These are phyloP conservation scores for Neopelma chrysocephalum DNA, from an alignment of 2,797 vertebrate species.

Conservation along the genomic window DNA sequence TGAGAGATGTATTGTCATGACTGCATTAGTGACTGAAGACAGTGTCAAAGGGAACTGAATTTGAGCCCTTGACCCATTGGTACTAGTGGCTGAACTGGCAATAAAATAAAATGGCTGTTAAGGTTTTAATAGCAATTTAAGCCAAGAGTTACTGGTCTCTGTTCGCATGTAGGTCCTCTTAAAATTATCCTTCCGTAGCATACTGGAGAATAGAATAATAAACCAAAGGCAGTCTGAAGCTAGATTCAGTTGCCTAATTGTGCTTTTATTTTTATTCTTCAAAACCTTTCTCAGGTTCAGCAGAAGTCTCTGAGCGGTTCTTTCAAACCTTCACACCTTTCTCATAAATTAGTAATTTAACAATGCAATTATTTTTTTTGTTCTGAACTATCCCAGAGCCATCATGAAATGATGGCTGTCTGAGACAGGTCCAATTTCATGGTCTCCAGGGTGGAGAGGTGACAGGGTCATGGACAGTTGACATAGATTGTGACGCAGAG, in stretches of 20 bases:
- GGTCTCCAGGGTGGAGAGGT: background rate
- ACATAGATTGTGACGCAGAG: background rate
- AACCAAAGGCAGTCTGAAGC: background rate
- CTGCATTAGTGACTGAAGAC: background rate
- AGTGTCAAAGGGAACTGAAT: background rate
- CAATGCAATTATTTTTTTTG: background rate
- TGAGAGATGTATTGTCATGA: background rate
- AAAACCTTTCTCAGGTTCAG: background rate
- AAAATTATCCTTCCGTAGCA: constrained; percentile 1
- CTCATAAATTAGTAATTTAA: background rate
- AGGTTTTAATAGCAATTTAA: constrained; percentile 43
- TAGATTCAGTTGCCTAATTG: background rate
- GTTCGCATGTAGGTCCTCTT: background rate
- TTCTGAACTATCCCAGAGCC: background rate
- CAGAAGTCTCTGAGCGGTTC: background rate
- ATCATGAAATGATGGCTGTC: background rate
- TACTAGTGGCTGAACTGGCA: constrained; percentile 14
- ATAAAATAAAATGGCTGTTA: constrained; percentile 52
- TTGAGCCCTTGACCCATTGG: constrained; percentile 32
- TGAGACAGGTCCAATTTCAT: background rate
- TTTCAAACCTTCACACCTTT: background rate
- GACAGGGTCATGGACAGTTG: background rate
- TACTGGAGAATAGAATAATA: background rate
- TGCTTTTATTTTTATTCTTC: constrained; percentile 10
- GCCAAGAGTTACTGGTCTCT: background rate